These are phyloP conservation scores for Plagodis dolabraria DNA, from an alignment of 2,888 invertebrate genomes.

Conservation along the genomic window DNA sequence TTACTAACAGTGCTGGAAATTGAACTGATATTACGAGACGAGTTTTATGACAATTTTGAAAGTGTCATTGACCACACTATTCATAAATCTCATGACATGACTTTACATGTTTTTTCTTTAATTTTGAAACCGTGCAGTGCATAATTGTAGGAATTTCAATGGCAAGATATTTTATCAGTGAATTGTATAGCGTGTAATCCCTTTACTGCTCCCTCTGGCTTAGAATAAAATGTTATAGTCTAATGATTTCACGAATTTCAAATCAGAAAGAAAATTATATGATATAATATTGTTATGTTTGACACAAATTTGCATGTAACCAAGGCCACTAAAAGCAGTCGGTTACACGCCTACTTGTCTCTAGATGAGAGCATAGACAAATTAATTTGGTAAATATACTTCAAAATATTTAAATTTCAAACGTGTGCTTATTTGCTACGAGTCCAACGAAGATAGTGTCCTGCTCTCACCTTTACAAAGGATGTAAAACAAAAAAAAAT, in stretches of 20 bases:
- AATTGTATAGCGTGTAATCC: constrained; percentile 56
- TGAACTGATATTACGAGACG: too few relatives aligned
- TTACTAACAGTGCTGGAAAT: too few relatives aligned
- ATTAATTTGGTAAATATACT: constrained; percentile 1
- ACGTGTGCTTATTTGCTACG: constrained; percentile 70
- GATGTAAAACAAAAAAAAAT: constrained; percentile 47
- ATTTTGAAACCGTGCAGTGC: constrained; percentile 6
- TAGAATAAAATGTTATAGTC: constrained; percentile 56
- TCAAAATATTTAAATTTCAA: constrained; percentile 42
- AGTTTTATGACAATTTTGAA: too few relatives aligned
- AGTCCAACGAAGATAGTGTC: constrained; percentile 49
- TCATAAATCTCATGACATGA: too few relatives aligned
- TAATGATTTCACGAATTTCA: constrained; percentile 71
- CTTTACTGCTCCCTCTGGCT: constrained; percentile 73
- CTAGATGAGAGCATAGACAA: constrained; percentile 61
- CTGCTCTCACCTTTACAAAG: constrained; percentile 63
- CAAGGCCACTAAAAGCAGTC: constrained; percentile 70
- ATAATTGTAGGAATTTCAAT: constrained; percentile 24
- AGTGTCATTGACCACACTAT: too few relatives aligned
- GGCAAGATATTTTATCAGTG: constrained; percentile 12
- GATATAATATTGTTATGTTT: constrained; percentile 46
- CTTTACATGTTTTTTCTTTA: too few relatives aligned
- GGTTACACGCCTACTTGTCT: constrained; percentile 78
- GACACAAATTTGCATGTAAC: constrained; percentile 80
- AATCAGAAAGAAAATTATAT: constrained; percentile 55